A percentile compares a stretch with the other conserved stretches of the same genome.
These are phyloP conservation scores for Drosophila saltans DNA, from an alignment of 1,140 invertebrate species.

Conservation along the genomic window DNA sequence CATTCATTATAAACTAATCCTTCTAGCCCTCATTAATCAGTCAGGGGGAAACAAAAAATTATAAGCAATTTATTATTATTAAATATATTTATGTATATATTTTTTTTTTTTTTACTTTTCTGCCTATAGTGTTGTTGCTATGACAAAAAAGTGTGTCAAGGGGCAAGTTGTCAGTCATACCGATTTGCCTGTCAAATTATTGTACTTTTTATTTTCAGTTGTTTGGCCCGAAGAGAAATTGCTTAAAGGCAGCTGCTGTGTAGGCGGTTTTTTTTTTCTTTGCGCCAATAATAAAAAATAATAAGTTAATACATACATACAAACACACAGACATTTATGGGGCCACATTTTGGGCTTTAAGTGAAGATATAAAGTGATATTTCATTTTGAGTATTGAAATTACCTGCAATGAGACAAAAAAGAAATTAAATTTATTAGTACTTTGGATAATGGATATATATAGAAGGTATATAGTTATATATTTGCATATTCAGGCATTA, in stretches of 20 bases:
- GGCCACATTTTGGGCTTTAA: constrained; percentile 43
- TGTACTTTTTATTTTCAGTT: constrained; percentile 37
- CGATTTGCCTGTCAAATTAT: constrained; percentile 70
- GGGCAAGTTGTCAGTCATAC: constrained; percentile 78
- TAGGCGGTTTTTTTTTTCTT: constrained; percentile 21
- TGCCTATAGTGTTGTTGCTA: constrained; percentile 48
- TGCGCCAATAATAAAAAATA: constrained; percentile 33
- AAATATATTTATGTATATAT: constrained; percentile 31
- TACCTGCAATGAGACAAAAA: constrained; percentile 56
- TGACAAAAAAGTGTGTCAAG: constrained; percentile 78
- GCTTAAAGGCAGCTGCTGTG: constrained; percentile 58
- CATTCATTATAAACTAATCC: constrained; percentile 27
- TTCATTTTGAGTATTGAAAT: constrained; percentile 4
- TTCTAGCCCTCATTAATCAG: constrained; percentile 25
- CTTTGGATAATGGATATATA: not conserved
- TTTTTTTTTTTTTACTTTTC: not conserved
- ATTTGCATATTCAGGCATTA: too few relatives aligned
- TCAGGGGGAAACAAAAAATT: constrained; percentile 23
- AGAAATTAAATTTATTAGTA: constrained; percentile 23
- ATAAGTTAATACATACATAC: constrained; percentile 3
- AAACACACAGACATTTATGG: constrained; percentile 21
- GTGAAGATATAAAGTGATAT: constrained; percentile 20
- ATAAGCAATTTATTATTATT: constrained; percentile 67
- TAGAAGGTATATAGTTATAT: too few relatives aligned
- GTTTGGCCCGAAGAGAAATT: constrained; percentile 62